Conservation (phyloP, 2,888 invertebrate genomes). For the Nemapogon koenigi region DNA sequence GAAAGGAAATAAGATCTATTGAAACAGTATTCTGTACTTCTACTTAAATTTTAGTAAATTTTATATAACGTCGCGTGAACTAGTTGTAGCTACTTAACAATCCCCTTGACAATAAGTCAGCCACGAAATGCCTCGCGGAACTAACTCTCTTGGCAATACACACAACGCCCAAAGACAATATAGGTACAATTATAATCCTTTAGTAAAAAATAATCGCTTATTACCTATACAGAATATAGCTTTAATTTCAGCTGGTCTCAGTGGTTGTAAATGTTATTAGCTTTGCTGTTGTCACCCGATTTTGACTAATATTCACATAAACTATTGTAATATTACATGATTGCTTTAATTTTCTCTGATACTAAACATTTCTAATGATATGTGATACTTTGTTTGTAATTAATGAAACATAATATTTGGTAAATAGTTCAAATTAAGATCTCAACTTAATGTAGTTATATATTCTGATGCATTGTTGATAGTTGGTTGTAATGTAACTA, state of each 20-base stretch:
- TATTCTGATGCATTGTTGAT: constrained; percentile 17
- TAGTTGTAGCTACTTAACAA: no score
- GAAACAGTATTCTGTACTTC: constrained; percentile 6
- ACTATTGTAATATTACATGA: not conserved
- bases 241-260: constrained; percentile 4
- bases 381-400: constrained; percentile 51
- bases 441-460: constrained; percentile 58
- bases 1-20: constrained; percentile 7
- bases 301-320: not conserved
- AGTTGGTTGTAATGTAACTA: no score
- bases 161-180: no score
- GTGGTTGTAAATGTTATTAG: constrained; percentile 1
- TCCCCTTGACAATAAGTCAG: no score
- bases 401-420: constrained; percentile 38
- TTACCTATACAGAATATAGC: no score
- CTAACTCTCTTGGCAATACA: no score
- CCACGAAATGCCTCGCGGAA: no score
- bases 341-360: constrained; percentile 1
- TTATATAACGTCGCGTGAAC: no score
- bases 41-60: not conserved
- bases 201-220: no score
- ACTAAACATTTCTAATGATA: constrained; percentile 21
- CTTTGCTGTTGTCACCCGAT: not conserved
- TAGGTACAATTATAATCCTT: no score
- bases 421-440: constrained; percentile 61